Conservation (phyloP, 2,113 vertebrate species). For the Xiphophorus hellerii region DNA sequence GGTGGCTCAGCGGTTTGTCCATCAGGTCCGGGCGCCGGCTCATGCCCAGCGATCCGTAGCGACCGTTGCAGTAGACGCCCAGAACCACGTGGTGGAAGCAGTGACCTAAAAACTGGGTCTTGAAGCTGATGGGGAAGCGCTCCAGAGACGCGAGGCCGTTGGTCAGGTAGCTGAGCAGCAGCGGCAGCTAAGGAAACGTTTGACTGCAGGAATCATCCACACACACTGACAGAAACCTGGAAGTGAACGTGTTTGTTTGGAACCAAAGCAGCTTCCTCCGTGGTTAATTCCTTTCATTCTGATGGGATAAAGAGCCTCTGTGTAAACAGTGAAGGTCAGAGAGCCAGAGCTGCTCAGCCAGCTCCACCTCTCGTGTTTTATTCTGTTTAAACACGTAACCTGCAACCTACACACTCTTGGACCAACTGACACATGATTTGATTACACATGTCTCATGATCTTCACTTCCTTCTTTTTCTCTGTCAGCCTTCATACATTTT, state of each 20-base stretch:
- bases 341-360: not conserved
- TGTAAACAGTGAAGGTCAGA: constrained; percentile 11
- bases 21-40: constrained; percentile 94
- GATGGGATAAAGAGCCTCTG: not conserved
- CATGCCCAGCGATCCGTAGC: constrained; percentile 93
- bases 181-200: constrained; percentile 61
- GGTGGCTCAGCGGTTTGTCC: constrained; percentile 91
- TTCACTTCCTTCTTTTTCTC: too few relatives aligned
- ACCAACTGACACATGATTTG: not conserved
- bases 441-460: too few relatives aligned
- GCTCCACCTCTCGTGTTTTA: not conserved
- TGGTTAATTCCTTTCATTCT: constrained; percentile 13
- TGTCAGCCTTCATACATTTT: not conserved
- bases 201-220: not conserved
- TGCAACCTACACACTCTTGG: not conserved
- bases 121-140: constrained; percentile 98
- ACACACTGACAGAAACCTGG: not conserved
- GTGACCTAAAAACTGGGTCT: constrained; percentile 97
- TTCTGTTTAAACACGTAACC: not conserved
- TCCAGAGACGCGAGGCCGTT: constrained; percentile 93
- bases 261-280: not conserved
- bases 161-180: constrained; percentile 88
- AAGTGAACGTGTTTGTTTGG: not conserved
- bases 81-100: constrained; percentile 97
- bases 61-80: constrained; percentile 92